Percentiles rank a stretch among this genome's conserved stretches.
These are phyloP conservation scores for Malthinus seriepunctatus DNA, from an alignment of 2,888 invertebrate genomes.

Conservation along the genomic window DNA sequence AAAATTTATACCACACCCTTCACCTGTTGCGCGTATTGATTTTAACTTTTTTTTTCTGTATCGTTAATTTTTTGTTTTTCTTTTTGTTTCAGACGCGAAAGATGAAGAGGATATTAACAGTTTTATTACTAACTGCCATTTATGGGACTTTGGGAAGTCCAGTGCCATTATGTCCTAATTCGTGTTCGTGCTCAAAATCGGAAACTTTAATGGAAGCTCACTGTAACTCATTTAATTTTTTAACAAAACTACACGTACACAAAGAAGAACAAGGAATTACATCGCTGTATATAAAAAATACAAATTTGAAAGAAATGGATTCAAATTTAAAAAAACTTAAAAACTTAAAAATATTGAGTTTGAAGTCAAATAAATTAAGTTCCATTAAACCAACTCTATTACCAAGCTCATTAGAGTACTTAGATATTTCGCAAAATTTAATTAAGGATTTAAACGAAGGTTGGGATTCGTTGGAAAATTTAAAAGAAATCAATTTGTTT, in stretches of 20 bases:
- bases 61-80: too few relatives aligned
- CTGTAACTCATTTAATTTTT: conserved; percentile 72
- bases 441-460: conserved; percentile 62
- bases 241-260: conserved; percentile 61
- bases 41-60: too few relatives aligned
- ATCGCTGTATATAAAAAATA: conserved; percentile 40
- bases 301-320: conserved; percentile 42
- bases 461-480: conserved; percentile 58
- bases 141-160: conserved; percentile 38
- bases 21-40: too few relatives aligned
- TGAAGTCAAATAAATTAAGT: conserved; percentile 46
- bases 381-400: conserved; percentile 41
- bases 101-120: conserved; percentile 2
- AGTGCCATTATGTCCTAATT: conserved; percentile 57
- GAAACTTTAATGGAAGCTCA: conserved; percentile 72
- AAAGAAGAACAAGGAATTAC: conserved; percentile 44
- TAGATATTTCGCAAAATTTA: conserved; percentile 67
- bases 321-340: conserved; percentile 46
- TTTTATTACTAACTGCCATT: neutral
- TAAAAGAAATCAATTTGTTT: conserved; percentile 67
- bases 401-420: conserved; percentile 45
- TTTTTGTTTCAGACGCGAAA: neutral
- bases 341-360: conserved; percentile 44
- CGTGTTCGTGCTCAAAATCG: conserved; percentile 62
- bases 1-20: too few relatives aligned